Base-by-base conservation (phyloP, 2,113 vertebrate species). In the Mus pahari region DNA sequence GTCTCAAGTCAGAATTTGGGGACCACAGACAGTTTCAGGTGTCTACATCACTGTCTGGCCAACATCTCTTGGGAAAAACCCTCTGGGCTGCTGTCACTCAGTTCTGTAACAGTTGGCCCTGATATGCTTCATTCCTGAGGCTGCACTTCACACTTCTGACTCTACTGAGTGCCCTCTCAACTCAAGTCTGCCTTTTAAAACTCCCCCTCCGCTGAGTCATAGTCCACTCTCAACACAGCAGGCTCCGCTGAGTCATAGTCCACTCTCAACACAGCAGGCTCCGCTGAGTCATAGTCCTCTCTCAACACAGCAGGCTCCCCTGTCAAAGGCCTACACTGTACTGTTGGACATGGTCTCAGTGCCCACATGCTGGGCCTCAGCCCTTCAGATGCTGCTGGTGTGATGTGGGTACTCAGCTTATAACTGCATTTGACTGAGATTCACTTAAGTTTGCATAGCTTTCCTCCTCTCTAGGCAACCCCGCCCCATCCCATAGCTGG, bases 291-390 rank as follows among this genome's bases (percentile, higher is more conserved):
- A 4, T 28, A n/a, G 16, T 14, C 28, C 31, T 3, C n/a, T 55
- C 45, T 39, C 17, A 14, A 45, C 16, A 17, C 4, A 19, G 1
- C 31, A 24, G 7, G 45, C 22, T 13, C 55, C 36, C 45, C 19
- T 42, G 19, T 31, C 36, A 77, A 19, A 42, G 22, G 6, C 24
- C 74, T 26, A 0, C 26, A 4, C 17, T 39, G 0, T 0, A 0
- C 36, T 48, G 0, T 20, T 36, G 53, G 39, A 9, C 13, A 4
- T 0, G 31, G 39, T 0, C 22, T 33, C 53, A 2, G 31, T 7
- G 9, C 13, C 71, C 48, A 1, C 12, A 5, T 0, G 1, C 7
- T 0, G 1, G 9, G 12, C 0, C 20, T 10, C 66, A 87, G 53
- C 33, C 19, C 14, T 0, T 50, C 42, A 26, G 7, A 33, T 42